phyloP scores from a whole-genome alignment of 2,888 invertebrate species.

The Drosophila nr. perissopoda region DNA sequence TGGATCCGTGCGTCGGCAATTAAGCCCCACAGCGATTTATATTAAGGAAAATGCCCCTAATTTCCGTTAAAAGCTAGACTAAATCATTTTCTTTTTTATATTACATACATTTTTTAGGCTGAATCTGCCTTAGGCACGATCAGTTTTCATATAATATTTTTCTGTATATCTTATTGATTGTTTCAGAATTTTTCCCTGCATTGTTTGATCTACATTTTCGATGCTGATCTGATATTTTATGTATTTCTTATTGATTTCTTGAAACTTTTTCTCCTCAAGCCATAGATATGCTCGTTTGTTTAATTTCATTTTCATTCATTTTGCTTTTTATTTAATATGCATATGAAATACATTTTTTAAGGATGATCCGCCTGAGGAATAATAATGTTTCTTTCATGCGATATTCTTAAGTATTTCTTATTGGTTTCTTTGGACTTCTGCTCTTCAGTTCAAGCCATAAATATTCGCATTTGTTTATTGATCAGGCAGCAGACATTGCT shows the following conservation, averaged over 20 bases:
- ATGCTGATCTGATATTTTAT: too few species aligned
- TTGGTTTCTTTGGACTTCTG: not conserved
- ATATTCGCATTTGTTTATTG: constrained; percentile 9
- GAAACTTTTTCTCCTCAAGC: not conserved
- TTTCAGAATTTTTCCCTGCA: not conserved
- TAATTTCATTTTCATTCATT: too few species aligned
- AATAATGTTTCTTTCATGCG: too few species aligned
- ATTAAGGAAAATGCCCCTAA: constrained; percentile 18
- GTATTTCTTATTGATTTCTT: not conserved
- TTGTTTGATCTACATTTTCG: too few species aligned
- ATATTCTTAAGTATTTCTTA: not conserved
- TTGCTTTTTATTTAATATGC: too few species aligned
- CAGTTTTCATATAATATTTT: not conserved
- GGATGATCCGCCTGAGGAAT: too few species aligned
- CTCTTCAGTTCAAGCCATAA: not conserved
- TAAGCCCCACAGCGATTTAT: constrained; percentile 48
- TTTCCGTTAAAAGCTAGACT: constrained; percentile 35
- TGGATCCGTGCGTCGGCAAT: constrained; percentile 64
- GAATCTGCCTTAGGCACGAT: not conserved
- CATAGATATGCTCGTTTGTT: too few species aligned
- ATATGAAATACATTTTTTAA: too few species aligned
- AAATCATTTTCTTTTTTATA: constrained; percentile 8
- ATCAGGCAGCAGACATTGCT: constrained; percentile 5
- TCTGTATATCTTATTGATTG: not conserved
- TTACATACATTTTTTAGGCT: not conserved